Conservation (phyloP, 1,140 invertebrate genomes). For the Rhagoletis zephyria region DNA sequence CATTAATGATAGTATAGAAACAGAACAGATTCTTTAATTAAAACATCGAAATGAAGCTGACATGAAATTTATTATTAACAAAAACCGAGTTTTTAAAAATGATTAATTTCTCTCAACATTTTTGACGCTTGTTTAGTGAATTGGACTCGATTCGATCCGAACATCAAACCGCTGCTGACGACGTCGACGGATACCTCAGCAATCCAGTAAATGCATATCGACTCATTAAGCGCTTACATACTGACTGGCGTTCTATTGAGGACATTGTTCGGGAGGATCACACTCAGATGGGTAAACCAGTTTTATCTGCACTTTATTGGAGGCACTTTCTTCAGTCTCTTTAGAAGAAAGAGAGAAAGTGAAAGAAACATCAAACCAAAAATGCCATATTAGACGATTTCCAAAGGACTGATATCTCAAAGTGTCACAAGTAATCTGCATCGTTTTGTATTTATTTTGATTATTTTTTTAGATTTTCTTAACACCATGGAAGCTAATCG, state of each 20-base stretch:
- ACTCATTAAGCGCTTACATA: conserved; percentile 92
- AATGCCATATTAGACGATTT: too few relatives aligned
- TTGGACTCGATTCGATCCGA: conserved; percentile 80
- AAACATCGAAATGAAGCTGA: not conserved
- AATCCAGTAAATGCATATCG: conserved; percentile 98
- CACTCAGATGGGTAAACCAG: not conserved
- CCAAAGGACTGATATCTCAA: too few relatives aligned
- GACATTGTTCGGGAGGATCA: not conserved
- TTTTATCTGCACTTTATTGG: too few relatives aligned
- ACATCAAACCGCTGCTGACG: conserved; percentile 82
- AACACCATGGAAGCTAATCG: conserved; percentile 81
- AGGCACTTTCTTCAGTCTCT: too few relatives aligned
- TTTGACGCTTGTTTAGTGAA: conserved; percentile 76
- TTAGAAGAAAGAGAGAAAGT: too few relatives aligned
- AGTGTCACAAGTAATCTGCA: not conserved
- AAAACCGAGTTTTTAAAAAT: not conserved
- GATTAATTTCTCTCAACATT: conserved; percentile 55
- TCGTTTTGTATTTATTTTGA: not conserved
- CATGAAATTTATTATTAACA: not conserved
- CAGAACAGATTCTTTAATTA: not conserved
- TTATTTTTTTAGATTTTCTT: conserved; percentile 77
- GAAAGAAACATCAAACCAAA: too few relatives aligned
- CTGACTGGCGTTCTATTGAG: conserved; percentile 82
- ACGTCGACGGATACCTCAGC: conserved; percentile 87
- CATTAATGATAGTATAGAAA: not conserved